A percentile compares a stretch with the other conserved stretches of the same genome.
phyloP scores from a whole-genome alignment of 2,113 vertebrate species.

The Antennarius striatus region DNA sequence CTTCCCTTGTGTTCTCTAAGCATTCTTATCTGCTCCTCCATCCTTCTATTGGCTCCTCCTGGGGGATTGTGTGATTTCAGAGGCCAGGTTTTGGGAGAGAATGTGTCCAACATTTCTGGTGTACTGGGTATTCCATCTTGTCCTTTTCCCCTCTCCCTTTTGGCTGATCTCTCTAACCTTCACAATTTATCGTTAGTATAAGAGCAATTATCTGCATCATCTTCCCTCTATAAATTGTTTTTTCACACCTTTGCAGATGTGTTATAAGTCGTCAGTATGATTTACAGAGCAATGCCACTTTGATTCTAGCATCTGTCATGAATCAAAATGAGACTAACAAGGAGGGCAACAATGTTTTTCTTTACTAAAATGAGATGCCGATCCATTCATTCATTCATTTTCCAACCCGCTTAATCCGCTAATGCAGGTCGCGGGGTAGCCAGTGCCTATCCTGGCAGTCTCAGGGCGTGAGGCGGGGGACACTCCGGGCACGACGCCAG shows the following conservation, averaged over 20 bases:
- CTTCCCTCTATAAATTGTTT: slow-evolving; percentile 62
- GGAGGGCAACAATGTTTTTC: slow-evolving; percentile 17
- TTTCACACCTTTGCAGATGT: slow-evolving; percentile 47
- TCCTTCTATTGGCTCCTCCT: slow-evolving; percentile 53
- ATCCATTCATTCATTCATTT: no score
- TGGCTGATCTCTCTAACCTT: slow-evolving; percentile 40
- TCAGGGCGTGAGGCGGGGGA: no score
- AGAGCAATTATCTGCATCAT: slow-evolving; percentile 59
- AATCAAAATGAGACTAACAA: slow-evolving; percentile 47
- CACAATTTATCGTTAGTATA: slow-evolving; percentile 51
- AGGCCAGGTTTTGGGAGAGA: slow-evolving; percentile 27
- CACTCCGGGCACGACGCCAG: no score
- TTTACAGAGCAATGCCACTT: slow-evolving; percentile 57
- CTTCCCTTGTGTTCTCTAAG: slow-evolving; percentile 43
- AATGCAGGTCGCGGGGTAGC: no score
- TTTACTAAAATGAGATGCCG: slow-evolving; percentile 3
- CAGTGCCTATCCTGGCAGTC: no score
- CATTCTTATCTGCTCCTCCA: background rate
- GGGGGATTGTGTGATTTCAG: slow-evolving; percentile 47
- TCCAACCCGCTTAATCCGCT: no score
- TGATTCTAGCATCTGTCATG: slow-evolving; percentile 42
- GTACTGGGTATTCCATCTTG: slow-evolving; percentile 55
- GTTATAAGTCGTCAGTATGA: slow-evolving; percentile 56
- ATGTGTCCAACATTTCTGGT: slow-evolving; percentile 47
- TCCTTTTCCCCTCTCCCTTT: slow-evolving; percentile 13